phyloP scores from a whole-genome alignment of 2,113 vertebrate species.

The Micronycteris hirsuta region DNA sequence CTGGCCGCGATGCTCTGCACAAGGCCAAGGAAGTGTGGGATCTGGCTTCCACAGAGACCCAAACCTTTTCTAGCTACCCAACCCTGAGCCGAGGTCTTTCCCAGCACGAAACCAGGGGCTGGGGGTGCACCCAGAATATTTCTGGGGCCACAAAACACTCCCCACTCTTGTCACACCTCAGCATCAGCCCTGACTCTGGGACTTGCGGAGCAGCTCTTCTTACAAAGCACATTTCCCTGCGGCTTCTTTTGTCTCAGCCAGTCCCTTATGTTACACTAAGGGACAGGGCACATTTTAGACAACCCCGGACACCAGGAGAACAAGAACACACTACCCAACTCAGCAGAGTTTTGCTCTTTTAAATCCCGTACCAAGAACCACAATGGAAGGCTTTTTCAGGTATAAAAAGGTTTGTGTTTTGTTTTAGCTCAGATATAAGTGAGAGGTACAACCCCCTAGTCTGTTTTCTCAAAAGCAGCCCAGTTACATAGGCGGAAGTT shows the following conservation, averaged over 20 bases:
- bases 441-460: background rate
- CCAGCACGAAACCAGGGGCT: background rate
- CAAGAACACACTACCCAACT: background rate
- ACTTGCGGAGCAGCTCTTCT: background rate
- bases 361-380: conserved; percentile 20
- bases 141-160: background rate
- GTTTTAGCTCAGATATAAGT: background rate
- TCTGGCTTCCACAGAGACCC: background rate
- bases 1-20: background rate
- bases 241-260: background rate
- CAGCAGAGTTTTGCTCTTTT: background rate
- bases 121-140: background rate
- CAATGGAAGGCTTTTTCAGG: background rate
- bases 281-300: background rate
- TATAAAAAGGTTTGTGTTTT: background rate
- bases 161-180: background rate
- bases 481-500: background rate
- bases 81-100: background rate
- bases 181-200: background rate
- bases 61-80: background rate
- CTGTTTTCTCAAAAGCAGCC: background rate
- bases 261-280: background rate
- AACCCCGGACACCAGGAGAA: background rate
- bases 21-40: background rate
- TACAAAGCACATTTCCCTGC: background rate